Evolutionary conservation across 2,113 vertebrate genomes (phyloP), one percentile per base, ranked within the genome.

Genomic region (Empidonax alnorum): DNA sequence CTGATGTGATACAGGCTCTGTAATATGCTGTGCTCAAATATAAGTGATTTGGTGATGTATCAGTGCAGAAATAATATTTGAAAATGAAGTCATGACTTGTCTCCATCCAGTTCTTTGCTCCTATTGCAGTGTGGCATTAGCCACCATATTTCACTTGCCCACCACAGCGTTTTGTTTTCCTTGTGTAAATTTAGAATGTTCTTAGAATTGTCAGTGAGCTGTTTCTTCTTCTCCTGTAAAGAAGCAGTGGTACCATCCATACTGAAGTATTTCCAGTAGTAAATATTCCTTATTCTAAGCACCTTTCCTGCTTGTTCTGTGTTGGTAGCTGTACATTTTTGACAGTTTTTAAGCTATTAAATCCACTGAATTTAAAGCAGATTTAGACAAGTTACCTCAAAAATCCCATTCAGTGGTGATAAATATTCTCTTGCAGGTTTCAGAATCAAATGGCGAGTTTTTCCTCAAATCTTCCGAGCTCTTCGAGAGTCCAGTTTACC

Each of bases 391-490:
- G n/a, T 37, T 2, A 8, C 19, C 69, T 71, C 14, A 2, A 50
- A 28, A 91, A 76, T 49, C 46, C 47, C 41, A 10, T 35, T 87
- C 19, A 17, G 33, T 76, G 79, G 46, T 35, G 28, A 37, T 62
- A 46, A 69, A 42, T 42, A 12, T 50, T 87, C 49, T 69, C 19
- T 94, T 74, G 46, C 92, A 99, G 99, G 99, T 99, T 42, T 97
- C 97, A 10, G 99, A 99, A 81, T 98, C 98, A 27, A 99, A 98
- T 61, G 99, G 99, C 27, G 99, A 99, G 72, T 99, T 99, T 97
- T 99, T 99, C 96, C 96, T 99, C 47, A 99, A 99, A 90, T 99
- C 99, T 5, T 99, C 99, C 9, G 99, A 99, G 89, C 98, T 99
- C 23, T 99, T 99, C 59, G 99, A 99, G 97, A 99, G 99, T 96